Evolutionary conservation across 37 sponge, comb jelly and placozoan genomes (phyloP).

Genomic region (Theonella swinhoei): DNA sequence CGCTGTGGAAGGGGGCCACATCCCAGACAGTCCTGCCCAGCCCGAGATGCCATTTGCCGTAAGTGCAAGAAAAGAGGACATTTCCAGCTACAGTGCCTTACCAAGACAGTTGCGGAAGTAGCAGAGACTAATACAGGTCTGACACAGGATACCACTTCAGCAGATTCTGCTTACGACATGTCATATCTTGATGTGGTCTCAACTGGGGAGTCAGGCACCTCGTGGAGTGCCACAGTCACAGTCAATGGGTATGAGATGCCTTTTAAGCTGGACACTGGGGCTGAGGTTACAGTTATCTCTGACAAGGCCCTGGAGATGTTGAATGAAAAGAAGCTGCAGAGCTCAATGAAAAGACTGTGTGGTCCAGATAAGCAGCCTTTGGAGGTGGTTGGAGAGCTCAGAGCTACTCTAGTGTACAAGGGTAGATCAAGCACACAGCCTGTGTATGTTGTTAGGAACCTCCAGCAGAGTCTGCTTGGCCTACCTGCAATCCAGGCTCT

Average conservation of each 20-base stretch:
- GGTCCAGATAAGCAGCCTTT: constrained; percentile 21
- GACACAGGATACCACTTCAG: no score
- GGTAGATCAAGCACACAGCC: constrained; percentile 7
- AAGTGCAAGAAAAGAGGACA: constrained; percentile 38
- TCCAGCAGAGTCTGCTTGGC: constrained; percentile 34
- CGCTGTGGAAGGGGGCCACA: constrained; percentile 34
- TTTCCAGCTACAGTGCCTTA: constrained; percentile 16
- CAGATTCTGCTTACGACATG: no score
- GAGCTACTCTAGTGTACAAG: constrained; percentile 10
- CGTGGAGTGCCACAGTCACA: no score
- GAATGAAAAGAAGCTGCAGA: neutral
- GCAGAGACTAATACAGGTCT: no score
- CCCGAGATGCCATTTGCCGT: constrained; percentile 34
- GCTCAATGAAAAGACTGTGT: constrained; percentile 20
- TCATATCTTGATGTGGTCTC: no score
- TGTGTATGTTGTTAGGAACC: constrained; percentile 24
- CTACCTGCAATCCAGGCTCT: constrained; percentile 39
- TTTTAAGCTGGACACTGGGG: no score
- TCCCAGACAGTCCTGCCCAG: constrained; percentile 27
- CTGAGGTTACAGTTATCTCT: no score
- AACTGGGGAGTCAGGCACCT: no score
- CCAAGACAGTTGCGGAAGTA: no score
- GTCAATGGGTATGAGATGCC: no score
- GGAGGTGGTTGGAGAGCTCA: constrained; percentile 18
- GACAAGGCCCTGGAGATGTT: no score